Evolutionary conservation across 2,797 vertebrate genomes (phyloP).

Genomic region (Triplophysa yarkandensis): DNA sequence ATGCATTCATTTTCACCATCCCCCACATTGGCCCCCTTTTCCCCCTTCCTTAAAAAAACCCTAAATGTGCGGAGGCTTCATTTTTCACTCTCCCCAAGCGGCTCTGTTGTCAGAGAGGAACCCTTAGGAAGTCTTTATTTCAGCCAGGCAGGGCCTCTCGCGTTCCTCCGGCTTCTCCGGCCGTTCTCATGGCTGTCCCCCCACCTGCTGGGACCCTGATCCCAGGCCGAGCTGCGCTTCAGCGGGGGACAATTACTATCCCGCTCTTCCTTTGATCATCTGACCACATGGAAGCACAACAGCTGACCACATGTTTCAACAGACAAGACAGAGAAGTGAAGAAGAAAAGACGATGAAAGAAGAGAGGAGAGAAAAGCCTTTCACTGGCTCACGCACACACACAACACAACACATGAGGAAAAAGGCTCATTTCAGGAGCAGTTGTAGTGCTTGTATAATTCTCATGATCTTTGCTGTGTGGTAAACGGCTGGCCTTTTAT

Average conservation of each 20-base stretch:
- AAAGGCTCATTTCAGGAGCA: slow-evolving; percentile 27
- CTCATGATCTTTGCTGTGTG: slow-evolving; percentile 65
- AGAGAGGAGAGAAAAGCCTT: slow-evolving; percentile 51
- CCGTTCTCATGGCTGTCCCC: slow-evolving; percentile 96
- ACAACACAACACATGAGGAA: slow-evolving; percentile 33
- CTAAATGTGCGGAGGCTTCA: slow-evolving; percentile 89
- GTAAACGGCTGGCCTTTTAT: slow-evolving; percentile 67
- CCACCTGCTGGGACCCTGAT: slow-evolving; percentile 99
- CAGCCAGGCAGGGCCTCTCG: slow-evolving; percentile 95
- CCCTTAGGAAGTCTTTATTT: slow-evolving; percentile 99
- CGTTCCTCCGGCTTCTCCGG: slow-evolving; percentile 93
- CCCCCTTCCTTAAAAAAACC: slow-evolving; percentile 73
- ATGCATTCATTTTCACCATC: slow-evolving; percentile 68
- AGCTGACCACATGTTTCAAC: slow-evolving; percentile 99
- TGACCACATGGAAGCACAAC: slow-evolving; percentile 99
- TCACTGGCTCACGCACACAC: slow-evolving; percentile 34
- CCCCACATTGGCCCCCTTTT: slow-evolving; percentile 71
- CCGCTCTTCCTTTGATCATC: slow-evolving; percentile 99
- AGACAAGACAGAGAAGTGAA: slow-evolving; percentile 82
- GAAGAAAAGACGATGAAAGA: slow-evolving; percentile 53
- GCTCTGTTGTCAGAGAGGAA: slow-evolving; percentile 96
- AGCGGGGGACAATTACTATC: slow-evolving; percentile 98
- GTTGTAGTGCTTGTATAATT: slow-evolving; percentile 59
- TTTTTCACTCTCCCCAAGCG: slow-evolving; percentile 89
- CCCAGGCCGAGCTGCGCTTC: slow-evolving; percentile 95